phyloP scores from a whole-genome alignment of 2,888 invertebrate species.

The Liopterus haemorrhoidalis region DNA sequence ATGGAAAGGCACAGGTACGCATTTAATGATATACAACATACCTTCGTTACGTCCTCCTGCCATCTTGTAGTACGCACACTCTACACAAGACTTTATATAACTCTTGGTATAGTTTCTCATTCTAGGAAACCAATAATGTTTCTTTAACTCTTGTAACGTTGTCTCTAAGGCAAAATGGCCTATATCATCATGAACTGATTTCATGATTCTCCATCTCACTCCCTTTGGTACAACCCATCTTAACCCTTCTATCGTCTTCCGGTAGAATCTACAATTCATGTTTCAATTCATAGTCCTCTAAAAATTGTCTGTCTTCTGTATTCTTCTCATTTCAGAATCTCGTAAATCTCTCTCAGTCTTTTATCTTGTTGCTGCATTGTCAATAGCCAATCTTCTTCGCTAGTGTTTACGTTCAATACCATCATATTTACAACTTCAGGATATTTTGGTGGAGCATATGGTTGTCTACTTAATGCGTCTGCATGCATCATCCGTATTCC shows the following conservation, averaged over 20 bases:
- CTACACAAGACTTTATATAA: conserved; percentile 39
- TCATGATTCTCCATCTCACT: conserved; percentile 23
- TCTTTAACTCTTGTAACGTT: conserved; percentile 18
- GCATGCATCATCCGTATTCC: conserved; percentile 37
- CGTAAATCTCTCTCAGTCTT: too few species aligned
- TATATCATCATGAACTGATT: conserved; percentile 20
- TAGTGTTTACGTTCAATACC: too few species aligned
- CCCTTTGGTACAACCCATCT: conserved; percentile 22
- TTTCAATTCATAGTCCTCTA: too few species aligned
- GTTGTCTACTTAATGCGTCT: conserved; percentile 33
- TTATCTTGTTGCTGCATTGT: too few species aligned
- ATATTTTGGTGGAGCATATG: too few species aligned
- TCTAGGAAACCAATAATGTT: conserved; percentile 30
- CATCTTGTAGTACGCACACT: conserved; percentile 38
- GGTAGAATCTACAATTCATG: too few species aligned
- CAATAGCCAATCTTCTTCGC: too few species aligned
- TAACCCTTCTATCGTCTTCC: background rate
- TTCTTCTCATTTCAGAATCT: too few species aligned
- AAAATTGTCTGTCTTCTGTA: too few species aligned
- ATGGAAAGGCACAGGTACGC: conserved; percentile 39
- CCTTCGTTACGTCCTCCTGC: conserved; percentile 34
- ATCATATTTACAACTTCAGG: too few species aligned
- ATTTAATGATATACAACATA: conserved; percentile 39
- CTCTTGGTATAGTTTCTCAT: conserved; percentile 38
- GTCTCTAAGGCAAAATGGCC: conserved; percentile 27